Percentiles rank a stretch among this genome's conserved stretches.
These are phyloP conservation scores for Protosalanx chinensis DNA, from an alignment of 2,797 vertebrate genomes.

Conservation along the genomic window DNA sequence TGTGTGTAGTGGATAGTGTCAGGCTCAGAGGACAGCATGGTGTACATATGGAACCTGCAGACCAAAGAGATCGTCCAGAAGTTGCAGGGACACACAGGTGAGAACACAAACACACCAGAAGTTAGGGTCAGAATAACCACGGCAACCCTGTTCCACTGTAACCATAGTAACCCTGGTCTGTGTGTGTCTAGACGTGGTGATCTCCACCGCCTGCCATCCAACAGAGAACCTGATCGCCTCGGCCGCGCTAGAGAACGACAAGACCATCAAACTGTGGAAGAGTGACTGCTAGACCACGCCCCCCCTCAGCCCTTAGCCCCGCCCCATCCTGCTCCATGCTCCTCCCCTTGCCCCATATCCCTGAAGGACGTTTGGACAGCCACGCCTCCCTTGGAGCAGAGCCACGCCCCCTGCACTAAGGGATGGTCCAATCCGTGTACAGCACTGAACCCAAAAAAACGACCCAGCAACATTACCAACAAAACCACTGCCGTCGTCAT, in stretches of 20 bases:
- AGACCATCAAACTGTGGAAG: conserved; percentile 99
- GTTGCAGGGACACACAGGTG: conserved; percentile 97
- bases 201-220: conserved; percentile 97
- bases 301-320: no score
- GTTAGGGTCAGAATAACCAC: not conserved
- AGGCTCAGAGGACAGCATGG: conserved; percentile 97
- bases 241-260: conserved; percentile 97
- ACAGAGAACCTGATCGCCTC: conserved; percentile 99
- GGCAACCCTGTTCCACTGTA: not conserved
- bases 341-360: not conserved
- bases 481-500: not conserved
- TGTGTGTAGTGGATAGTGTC: conserved; percentile 94
- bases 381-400: not conserved
- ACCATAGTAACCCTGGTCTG: not conserved
- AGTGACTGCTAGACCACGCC: conserved; percentile 89
- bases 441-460: no score
- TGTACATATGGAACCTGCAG: conserved; percentile 99
- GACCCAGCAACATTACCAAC: not conserved
- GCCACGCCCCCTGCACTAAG: no score
- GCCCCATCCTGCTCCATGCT: no score
- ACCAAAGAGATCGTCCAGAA: conserved; percentile 99
- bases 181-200: conserved; percentile 85
- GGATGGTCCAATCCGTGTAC: no score
- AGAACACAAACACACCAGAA: not conserved
- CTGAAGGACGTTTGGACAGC: not conserved